Evolutionary conservation across 2,797 vertebrate genomes (phyloP).

Genomic region (Onychomys arenicola): DNA sequence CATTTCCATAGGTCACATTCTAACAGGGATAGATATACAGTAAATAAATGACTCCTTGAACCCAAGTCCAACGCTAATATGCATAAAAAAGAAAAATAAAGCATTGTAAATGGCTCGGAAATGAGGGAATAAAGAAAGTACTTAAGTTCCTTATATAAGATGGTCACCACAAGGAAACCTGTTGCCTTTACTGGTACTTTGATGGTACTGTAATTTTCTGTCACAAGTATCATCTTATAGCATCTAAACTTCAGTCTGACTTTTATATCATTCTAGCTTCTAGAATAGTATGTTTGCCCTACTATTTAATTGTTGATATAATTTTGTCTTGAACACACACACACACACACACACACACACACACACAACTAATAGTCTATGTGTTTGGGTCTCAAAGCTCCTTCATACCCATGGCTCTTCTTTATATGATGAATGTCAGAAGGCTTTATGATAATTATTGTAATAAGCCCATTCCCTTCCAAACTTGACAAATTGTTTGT

Average conservation of each 20-base stretch:
- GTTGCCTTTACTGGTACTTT: neutral
- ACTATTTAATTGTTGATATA: slow-evolving; percentile 26
- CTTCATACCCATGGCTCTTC: neutral
- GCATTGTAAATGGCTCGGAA: neutral
- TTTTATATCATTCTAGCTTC: neutral
- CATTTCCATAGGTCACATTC: neutral
- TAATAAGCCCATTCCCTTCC: neutral
- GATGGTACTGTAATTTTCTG: slow-evolving; percentile 19
- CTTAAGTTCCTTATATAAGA: neutral
- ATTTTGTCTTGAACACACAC: neutral
- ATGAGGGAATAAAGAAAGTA: neutral
- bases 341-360: neutral
- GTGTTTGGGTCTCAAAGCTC: neutral
- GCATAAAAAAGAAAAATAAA: slow-evolving; percentile 10
- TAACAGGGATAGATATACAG: neutral
- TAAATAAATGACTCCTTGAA: neutral
- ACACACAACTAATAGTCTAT: neutral
- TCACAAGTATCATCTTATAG: neutral
- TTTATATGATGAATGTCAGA: neutral
- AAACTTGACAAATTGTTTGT: neutral
- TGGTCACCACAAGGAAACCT: neutral
- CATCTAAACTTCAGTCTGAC: slow-evolving; percentile 20
- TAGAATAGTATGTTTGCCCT: neutral
- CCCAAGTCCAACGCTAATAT: neutral
- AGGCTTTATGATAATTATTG: neutral